Conservation (phyloP, 2,888 invertebrate species). For the Lochmaea crataegi region DNA sequence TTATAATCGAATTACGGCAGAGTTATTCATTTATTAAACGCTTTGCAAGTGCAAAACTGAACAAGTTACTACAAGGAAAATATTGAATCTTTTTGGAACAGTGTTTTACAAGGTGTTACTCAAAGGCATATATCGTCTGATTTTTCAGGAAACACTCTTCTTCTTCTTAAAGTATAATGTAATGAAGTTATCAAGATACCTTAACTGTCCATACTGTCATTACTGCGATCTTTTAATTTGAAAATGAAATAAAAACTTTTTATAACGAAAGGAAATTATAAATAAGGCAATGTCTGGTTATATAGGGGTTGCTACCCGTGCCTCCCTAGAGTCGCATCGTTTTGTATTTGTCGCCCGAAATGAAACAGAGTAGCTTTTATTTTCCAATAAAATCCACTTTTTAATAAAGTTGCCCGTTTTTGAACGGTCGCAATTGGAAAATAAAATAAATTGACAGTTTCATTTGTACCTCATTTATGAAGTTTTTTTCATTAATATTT, state of each 20-base stretch:
- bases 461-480: constrained; percentile 37
- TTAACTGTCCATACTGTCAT: too few species aligned
- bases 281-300: constrained; percentile 2
- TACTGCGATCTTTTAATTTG: too few species aligned
- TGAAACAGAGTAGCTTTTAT: constrained; percentile 15
- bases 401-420: constrained; percentile 23
- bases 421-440: constrained; percentile 27
- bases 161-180: too few species aligned
- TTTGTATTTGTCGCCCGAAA: constrained; percentile 17
- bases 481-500: constrained; percentile 2
- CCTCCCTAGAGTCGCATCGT: constrained; percentile 23
- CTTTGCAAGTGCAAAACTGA: constrained; percentile 61
- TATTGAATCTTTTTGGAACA: constrained; percentile 53
- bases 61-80: constrained; percentile 60
- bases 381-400: constrained; percentile 20
- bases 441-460: constrained; percentile 45
- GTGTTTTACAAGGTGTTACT: too few species aligned
- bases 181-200: too few species aligned
- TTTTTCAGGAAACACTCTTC: too few species aligned
- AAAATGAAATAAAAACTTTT: too few species aligned
- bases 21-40: constrained; percentile 63
- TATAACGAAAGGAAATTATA: too few species aligned
- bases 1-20: constrained; percentile 59
- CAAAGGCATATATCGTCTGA: too few species aligned
- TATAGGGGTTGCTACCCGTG: not conserved